A percentile compares a stretch with the other conserved stretches of the same genome.
Conservation (phyloP, 1,140 invertebrate species). For the Diorhabda elongata region DNA sequence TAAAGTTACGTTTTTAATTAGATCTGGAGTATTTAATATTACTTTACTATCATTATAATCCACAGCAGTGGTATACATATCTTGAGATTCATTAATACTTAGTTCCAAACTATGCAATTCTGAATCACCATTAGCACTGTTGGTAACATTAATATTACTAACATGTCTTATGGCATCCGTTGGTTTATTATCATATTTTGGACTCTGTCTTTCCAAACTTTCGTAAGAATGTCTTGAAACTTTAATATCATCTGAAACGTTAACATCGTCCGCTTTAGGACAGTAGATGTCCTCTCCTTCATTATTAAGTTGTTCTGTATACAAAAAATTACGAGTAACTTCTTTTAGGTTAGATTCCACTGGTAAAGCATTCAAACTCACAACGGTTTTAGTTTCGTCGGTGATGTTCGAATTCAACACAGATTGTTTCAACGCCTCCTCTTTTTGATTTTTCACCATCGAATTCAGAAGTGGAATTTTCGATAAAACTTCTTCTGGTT, state of each 20-base stretch:
- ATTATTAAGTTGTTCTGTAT: constrained; percentile 33
- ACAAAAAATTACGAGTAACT: constrained; percentile 33
- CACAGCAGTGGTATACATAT: constrained; percentile 38
- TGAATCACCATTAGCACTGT: constrained; percentile 24
- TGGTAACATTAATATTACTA: constrained; percentile 35
- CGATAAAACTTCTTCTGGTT: constrained; percentile 14
- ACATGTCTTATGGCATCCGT: constrained; percentile 20
- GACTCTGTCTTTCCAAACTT: constrained; percentile 50
- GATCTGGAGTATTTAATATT: constrained; percentile 25
- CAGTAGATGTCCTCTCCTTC: constrained; percentile 19
- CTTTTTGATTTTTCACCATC: constrained; percentile 16
- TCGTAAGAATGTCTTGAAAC: constrained; percentile 55
- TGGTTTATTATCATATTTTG: constrained; percentile 51
- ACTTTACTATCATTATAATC: constrained; percentile 26
- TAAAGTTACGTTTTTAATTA: constrained; percentile 38
- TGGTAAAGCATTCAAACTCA: constrained; percentile 6
- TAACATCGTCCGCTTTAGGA: constrained; percentile 47
- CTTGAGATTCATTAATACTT: constrained; percentile 31
- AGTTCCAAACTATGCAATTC: constrained; percentile 36
- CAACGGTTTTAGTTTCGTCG: constrained; percentile 25
- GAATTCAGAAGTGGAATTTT: constrained; percentile 17
- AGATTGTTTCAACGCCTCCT: constrained; percentile 10
- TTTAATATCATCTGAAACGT: constrained; percentile 58
- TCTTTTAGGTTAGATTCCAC: constrained; percentile 13
- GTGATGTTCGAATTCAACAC: constrained; percentile 16